Conservation (phyloP, 2,113 vertebrate genomes). For the Apus apus region DNA sequence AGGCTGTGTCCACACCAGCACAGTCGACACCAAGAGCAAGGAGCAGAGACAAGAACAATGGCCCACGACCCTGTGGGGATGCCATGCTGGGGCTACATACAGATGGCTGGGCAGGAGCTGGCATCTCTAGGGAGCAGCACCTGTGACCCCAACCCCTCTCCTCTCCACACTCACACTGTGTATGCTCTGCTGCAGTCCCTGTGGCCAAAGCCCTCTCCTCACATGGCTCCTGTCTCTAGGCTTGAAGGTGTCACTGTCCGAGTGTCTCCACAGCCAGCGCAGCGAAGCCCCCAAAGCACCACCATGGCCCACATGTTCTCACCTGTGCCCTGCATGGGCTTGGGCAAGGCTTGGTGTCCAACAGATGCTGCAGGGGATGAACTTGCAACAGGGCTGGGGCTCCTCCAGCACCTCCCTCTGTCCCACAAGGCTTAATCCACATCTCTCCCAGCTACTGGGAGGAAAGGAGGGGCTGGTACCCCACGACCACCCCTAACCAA, state of each 20-base stretch:
- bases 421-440: background rate
- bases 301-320: background rate
- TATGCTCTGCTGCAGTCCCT: background rate
- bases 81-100: background rate
- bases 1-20: background rate
- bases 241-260: background rate
- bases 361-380: background rate
- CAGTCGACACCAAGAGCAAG: background rate
- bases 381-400: background rate
- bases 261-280: background rate
- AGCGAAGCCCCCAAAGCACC: background rate
- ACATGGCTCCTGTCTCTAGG: background rate
- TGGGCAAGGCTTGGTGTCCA: background rate
- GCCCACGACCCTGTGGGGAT: accelerated
- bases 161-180: background rate
- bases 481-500: background rate
- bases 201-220: background rate
- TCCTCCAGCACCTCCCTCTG: background rate
- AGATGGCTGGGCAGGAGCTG: background rate
- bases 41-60: background rate
- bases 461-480: background rate
- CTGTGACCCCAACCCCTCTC: background rate
- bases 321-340: accelerated
- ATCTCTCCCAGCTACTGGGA: background rate
- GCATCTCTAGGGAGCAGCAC: background rate